Evolutionary conservation across 2,888 invertebrate species (phyloP), one percentile per base, ranked within the genome.

Genomic region (Platerodrilus igneus): DNA sequence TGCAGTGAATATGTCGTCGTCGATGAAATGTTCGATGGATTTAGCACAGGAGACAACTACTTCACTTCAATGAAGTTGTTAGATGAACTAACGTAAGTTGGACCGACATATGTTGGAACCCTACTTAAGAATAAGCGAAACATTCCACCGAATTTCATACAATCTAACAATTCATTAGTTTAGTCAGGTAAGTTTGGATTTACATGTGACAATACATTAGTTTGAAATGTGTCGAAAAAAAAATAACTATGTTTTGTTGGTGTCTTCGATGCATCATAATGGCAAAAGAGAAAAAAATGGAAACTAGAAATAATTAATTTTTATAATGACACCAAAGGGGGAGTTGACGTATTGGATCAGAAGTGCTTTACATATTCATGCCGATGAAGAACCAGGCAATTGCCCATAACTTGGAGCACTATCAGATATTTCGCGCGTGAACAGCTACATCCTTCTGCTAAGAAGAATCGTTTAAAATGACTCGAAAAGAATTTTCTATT

Each of bases 271-370:
- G 40, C 21, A 25, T 6, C 26, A 30, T 23, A 26, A 23, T 27
- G 26, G 16, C 16, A 22, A 30, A 6, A 11, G 25, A n/a, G 27
- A 35, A 7, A 26, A 41, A 29, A 31, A 29, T 29, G 9, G 7
- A 41, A 41, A 27, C 32, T 27, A 2, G 36, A 31, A 23, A 31
- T 31, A 9, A 27, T 19, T 9, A 23, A 28, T 20, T 40, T 35
- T 14, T 35, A 23, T 10, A 40, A 40, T 19, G 14, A 9, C 6
- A 34, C 40, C 4, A 40, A 40, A 34, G 16, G 22, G 7, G 32
- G 32, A 2, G 38, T 32, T 1, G 32, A 32, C 10, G 27, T 10
- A 3, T 20, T 32, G 9, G 32, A 25, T 15, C 32, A 38, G 7
- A 28, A 37, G 20, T 31, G 29, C 14, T 3, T 20, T 3, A 18